Evolutionary conservation across 2,113 vertebrate species (phyloP), one percentile per base, ranked within the genome.

Genomic region (Dasyornis broadbenti): DNA sequence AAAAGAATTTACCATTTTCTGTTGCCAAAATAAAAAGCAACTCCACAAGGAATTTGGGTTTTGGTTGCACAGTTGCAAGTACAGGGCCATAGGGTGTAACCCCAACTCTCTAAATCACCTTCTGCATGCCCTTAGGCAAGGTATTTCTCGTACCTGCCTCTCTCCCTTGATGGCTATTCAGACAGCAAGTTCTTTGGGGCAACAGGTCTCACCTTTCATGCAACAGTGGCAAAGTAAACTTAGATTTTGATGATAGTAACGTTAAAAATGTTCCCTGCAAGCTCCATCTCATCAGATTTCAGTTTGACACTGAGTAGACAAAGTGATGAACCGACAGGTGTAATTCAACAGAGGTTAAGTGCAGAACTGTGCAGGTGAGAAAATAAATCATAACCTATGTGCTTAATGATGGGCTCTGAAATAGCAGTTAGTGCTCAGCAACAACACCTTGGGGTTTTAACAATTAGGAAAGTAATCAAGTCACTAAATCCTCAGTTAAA

Each of bases 271-370:
- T 26, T 63, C 53, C 57, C 35, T 42, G 26, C 0, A 5, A 90
- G 28, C 52, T 69, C 45, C 52, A 63, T 16, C 47, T 85, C 75
- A 53, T 35, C 45, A 44, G 35, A 52, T 52, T 68, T 63, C 9
- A 60, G 52, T 40, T 45, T 72, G 49, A 75, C 49, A 64, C 23
- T 0, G 0, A 73, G 33, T 0, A 73, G 56, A 18, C 19, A 64
- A 92, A 90, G 65, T 19, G 37, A 85, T 40, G 45, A 85, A 79
- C 10, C 21, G 15, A 50, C 7, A 89, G 39, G 40, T 65, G 78
- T 64, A 77, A 86, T 35, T 60, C 75, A 85, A 7, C 44, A 24
- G 0, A 26, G 78, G 30, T 54, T 49, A 90, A 81, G 33, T 0
- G 4, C 26, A 53, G 52, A 90, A 37, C 16, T 40, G 37, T 0